These are phyloP conservation scores for Nylanderia fulva DNA, from an alignment of 1,140 invertebrate species.

Conservation along the genomic window DNA sequence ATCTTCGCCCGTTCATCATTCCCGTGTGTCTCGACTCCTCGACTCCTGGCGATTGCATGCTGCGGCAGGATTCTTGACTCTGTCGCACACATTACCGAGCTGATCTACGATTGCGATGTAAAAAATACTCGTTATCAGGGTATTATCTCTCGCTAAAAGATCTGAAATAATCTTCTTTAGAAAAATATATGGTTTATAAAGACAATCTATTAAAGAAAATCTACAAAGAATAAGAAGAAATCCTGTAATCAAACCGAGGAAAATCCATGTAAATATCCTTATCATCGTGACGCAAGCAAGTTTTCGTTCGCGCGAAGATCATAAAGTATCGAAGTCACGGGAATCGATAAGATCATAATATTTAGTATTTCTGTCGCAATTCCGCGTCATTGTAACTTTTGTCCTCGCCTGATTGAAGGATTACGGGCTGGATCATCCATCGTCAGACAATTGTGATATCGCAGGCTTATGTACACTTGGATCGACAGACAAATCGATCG, in stretches of 20 bases:
- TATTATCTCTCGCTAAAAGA: background rate
- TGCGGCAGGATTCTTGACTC: conserved; percentile 77
- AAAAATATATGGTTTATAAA: background rate
- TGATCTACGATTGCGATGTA: conserved; percentile 47
- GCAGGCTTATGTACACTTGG: background rate
- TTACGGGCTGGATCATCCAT: background rate
- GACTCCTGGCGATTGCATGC: conserved; percentile 56
- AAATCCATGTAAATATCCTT: background rate
- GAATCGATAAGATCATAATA: background rate
- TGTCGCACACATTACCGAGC: conserved; percentile 41
- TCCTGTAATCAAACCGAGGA: background rate
- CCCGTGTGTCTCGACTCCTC: background rate
- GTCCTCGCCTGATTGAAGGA: background rate
- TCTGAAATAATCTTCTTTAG: background rate
- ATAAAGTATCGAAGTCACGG: background rate
- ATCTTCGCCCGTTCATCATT: background rate
- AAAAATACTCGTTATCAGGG: conserved; percentile 5
- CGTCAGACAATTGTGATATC: conserved; percentile 22
- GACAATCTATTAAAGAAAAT: background rate
- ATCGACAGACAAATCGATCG: conserved; percentile 39
- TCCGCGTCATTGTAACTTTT: background rate
- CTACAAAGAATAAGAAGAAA: background rate
- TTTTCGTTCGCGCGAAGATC: background rate
- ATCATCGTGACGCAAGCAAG: background rate
- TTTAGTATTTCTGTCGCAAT: background rate